Evolutionary conservation across 2,797 vertebrate genomes (phyloP).

Genomic region (Crypturellus tataupa): DNA sequence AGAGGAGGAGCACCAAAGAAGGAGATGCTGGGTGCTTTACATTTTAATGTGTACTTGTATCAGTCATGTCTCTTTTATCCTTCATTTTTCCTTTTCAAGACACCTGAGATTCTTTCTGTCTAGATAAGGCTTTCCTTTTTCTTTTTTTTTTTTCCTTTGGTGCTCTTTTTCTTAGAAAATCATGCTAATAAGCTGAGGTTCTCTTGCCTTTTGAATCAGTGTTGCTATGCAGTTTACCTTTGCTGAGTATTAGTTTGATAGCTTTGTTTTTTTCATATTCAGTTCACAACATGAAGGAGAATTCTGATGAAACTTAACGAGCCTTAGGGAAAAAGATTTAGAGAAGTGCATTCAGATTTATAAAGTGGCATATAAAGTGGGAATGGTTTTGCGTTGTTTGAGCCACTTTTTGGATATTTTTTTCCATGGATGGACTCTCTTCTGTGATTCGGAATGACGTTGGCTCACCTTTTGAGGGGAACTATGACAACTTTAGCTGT

Average conservation of each 20-base stretch:
- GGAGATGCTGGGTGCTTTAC: not conserved
- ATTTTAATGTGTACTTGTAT: slow-evolving; percentile 46
- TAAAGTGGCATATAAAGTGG: slow-evolving; percentile 68
- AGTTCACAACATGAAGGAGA: slow-evolving; percentile 65
- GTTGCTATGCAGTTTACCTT: slow-evolving; percentile 61
- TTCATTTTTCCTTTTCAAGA: not conserved
- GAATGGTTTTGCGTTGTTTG: slow-evolving; percentile 67
- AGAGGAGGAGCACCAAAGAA: not conserved
- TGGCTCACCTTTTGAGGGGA: not conserved
- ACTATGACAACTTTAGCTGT: not conserved
- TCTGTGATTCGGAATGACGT: slow-evolving; percentile 1
- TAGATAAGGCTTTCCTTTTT: not conserved
- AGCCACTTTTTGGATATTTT: slow-evolving; percentile 19
- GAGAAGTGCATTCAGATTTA: slow-evolving; percentile 71
- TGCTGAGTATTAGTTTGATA: slow-evolving; percentile 55
- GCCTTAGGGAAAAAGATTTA: slow-evolving; percentile 66
- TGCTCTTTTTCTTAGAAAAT: slow-evolving; percentile 24
- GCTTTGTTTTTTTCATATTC: slow-evolving; percentile 65
- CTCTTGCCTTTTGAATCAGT: slow-evolving; percentile 55
- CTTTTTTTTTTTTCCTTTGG: not conserved
- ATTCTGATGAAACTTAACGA: slow-evolving; percentile 76
- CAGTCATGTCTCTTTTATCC: slow-evolving; percentile 2
- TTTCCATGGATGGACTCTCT: slow-evolving; percentile 36
- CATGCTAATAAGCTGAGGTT: slow-evolving; percentile 20
- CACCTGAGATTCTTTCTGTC: not conserved